phyloP scores from a whole-genome alignment of 2,113 vertebrate genomes.

The Dunckerocampus dactyliophorus region DNA sequence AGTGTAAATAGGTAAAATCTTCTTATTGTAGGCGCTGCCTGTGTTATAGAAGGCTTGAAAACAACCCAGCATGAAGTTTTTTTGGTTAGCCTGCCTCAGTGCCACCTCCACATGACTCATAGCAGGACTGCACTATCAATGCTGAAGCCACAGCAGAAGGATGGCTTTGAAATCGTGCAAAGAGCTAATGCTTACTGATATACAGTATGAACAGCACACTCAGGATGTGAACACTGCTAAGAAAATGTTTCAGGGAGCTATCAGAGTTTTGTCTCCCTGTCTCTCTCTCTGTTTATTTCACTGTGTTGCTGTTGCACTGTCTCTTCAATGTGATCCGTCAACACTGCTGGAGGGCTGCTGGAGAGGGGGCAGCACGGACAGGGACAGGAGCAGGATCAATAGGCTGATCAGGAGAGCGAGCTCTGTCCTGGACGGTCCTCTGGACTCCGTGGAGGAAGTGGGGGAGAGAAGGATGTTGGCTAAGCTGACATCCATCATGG shows the following conservation, averaged over 20 bases:
- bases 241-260: neutral
- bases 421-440: too few species aligned
- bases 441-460: too few species aligned
- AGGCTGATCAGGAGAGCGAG: too few species aligned
- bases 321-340: neutral
- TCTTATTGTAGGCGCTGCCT: neutral
- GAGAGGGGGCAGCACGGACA: too few species aligned
- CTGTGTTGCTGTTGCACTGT: neutral
- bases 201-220: constrained; percentile 4
- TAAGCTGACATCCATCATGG: too few species aligned
- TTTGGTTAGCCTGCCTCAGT: neutral
- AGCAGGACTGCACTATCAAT: neutral
- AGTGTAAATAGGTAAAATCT: neutral
- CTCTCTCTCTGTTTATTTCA: neutral
- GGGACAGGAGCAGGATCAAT: too few species aligned
- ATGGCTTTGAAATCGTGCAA: neutral
- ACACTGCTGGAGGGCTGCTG: too few species aligned
- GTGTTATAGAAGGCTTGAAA: neutral
- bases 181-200: neutral
- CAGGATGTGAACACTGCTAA: neutral
- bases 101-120: neutral
- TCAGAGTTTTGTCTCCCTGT: neutral
- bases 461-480: too few species aligned
- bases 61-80: neutral
- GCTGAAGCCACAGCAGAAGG: neutral